phyloP scores from a whole-genome alignment of 2,888 invertebrate genomes.

The Thumatha senex region DNA sequence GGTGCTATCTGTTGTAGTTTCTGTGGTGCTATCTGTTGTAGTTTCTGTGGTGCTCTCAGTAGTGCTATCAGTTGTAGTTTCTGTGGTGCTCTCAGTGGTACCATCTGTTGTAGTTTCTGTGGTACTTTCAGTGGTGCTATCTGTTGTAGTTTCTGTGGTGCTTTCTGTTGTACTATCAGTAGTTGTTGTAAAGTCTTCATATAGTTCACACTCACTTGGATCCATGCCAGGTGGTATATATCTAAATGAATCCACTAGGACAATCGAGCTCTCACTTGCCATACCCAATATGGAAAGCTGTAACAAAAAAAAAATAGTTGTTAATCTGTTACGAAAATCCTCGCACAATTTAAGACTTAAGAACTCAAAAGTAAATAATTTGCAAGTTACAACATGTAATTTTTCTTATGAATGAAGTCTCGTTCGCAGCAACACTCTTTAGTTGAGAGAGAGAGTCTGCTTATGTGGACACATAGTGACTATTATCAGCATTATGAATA shows the following conservation, averaged over 20 bases:
- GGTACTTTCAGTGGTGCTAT: not conserved
- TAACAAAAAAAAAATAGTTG: not conserved
- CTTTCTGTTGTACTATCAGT: not conserved
- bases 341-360: no score
- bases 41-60: not conserved
- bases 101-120: not conserved
- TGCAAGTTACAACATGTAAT: no score
- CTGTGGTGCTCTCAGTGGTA: not conserved
- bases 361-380: no score
- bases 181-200: not conserved
- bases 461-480: no score
- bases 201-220: not conserved
- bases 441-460: no score
- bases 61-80: not conserved
- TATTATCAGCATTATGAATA: no score
- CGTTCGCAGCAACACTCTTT: no score
- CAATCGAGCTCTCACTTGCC: not conserved
- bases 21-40: not conserved
- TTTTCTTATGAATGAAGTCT: no score
- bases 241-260: constrained; percentile 28
- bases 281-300: constrained; percentile 5
- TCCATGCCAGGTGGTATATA: constrained; percentile 23
- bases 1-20: not conserved
- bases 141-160: not conserved
- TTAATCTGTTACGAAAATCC: no score